Conservation (phyloP, 37 sponge, comb jelly and placozoan genomes). For the Agelas oroides region DNA sequence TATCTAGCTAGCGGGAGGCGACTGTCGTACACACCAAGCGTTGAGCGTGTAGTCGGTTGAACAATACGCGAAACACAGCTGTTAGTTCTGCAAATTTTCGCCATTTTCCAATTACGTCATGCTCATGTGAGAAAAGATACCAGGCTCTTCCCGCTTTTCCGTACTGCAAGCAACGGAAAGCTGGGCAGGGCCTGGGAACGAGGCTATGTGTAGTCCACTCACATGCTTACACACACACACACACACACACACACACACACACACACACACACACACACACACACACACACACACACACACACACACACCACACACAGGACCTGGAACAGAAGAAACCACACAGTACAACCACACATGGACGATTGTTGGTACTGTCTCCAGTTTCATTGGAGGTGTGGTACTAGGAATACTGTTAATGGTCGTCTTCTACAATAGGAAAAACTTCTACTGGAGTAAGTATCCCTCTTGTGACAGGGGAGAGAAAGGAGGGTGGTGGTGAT, state of each 20-base stretch:
- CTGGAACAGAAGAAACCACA: not conserved
- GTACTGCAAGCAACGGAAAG: too few species aligned
- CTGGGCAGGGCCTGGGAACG: too few species aligned
- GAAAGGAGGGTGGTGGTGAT: not conserved
- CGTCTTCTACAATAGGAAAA: conserved; percentile 11
- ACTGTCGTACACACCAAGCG: too few species aligned
- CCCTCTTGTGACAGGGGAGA: not conserved
- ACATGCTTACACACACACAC: not conserved
- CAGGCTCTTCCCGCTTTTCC: too few species aligned
- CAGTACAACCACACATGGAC: conserved; percentile 38
- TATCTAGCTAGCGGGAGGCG: too few species aligned
- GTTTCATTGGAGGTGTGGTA: conserved; percentile 37
- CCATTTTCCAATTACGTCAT: too few species aligned
- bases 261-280: not conserved
- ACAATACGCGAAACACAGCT: too few species aligned
- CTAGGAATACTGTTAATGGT: conserved; percentile 28
- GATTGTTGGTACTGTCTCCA: conserved; percentile 18
- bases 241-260: conserved; percentile 7
- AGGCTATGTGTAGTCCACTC: too few species aligned
- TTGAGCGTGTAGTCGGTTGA: too few species aligned
- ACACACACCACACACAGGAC: not conserved
- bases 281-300: not conserved
- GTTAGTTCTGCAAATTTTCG: too few species aligned
- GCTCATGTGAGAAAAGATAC: too few species aligned
- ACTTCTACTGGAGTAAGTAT: not conserved